Conservation (phyloP, 2,797 vertebrate genomes). For the Macrochelys suwanniensis region DNA sequence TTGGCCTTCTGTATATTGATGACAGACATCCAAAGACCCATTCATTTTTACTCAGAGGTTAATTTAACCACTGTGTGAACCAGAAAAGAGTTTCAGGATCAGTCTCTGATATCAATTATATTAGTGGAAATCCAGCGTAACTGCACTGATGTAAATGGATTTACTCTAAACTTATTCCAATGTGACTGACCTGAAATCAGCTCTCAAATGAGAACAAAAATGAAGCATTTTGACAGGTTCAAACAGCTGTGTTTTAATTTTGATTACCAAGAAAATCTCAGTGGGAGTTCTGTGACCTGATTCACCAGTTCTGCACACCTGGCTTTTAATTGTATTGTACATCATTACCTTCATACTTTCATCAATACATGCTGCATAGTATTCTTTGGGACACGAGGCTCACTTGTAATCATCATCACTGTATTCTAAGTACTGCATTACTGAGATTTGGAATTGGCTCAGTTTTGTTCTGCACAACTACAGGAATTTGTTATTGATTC, state of each 20-base stretch:
- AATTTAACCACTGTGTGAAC: background rate
- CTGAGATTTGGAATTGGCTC: background rate
- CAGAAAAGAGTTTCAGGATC: background rate
- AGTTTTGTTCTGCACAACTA: background rate
- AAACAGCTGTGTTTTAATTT: background rate
- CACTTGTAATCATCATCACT: background rate
- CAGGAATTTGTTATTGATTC: background rate
- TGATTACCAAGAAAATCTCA: background rate
- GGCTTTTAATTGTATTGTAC: background rate
- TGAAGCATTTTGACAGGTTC: background rate
- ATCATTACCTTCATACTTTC: background rate
- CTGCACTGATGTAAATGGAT: accelerated
- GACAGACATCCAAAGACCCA: background rate
- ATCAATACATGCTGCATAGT: background rate
- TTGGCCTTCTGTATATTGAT: background rate
- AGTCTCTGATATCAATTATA: background rate
- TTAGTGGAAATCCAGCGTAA: background rate
- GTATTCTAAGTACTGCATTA: background rate
- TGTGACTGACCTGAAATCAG: background rate
- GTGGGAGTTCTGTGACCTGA: background rate
- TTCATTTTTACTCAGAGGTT: background rate
- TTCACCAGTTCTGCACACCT: background rate
- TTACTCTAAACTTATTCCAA: background rate
- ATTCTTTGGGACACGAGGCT: background rate
- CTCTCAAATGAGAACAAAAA: background rate